Base-by-base conservation (phyloP, 2,888 invertebrate genomes). In the Apocheima hispidaria region DNA sequence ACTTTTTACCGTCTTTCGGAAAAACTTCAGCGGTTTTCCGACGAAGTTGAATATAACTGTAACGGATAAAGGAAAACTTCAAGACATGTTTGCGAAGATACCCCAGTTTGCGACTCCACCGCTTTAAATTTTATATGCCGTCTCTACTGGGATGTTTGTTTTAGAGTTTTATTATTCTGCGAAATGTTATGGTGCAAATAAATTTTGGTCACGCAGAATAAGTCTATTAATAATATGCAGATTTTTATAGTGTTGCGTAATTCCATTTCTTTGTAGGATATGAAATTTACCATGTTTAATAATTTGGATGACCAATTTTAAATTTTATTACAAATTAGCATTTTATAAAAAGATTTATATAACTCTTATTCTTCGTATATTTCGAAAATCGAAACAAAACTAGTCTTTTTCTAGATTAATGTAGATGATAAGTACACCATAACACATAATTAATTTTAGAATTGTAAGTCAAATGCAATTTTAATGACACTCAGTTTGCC, bases 401-500 rank as follows among this genome's bases (percentile, higher is more conserved):
- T 53, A 28, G 35, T 67, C 55, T 72, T 76, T 72, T 79, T 78
- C 68, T 73, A 84, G 84, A 87, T 87, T 75, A 83, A 84, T 79
- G 64, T 66, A 57, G 46, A 60, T 75, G 82, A 87, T 86, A 84
- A 78, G 68, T 71, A 68, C 69, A 76, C 75, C 78, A 77, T 85
- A 86, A 84, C 86, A 86, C 83, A 79, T 81, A 84, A 88, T 88
- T 87, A 85, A 81, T 72, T 71, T 67, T 62, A 60, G 75, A 82
- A 84, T 83, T 82, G 79, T 79, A 71, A 79, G 84, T 80, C 72
- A 79, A 81, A 81, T 83, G 69, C 66, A 71, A 75, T 74, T 76
- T 78, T 74, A 82, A 76, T 58, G 77, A 74, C 76, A 77, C 65
- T 65, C 70, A 77, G 58, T 56, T 58, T 53, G 56, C 68, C 50